Percentiles rank a stretch among this genome's conserved stretches.
Conservation (phyloP, 2,888 invertebrate species). For the Teinopalpus imperialis region DNA sequence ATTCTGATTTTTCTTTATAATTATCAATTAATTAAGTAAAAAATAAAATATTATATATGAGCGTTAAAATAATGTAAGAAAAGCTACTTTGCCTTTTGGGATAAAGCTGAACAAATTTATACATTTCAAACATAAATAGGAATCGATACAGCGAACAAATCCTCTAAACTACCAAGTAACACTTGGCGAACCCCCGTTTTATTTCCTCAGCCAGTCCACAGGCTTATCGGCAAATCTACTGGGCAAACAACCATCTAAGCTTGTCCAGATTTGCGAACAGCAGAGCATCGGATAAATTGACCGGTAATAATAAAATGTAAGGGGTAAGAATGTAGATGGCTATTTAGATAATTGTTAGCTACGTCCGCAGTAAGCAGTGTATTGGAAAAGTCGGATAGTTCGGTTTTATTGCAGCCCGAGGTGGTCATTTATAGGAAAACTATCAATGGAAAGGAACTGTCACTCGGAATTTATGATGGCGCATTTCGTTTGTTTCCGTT, state of each 20-base stretch:
- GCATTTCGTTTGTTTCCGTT: conserved; percentile 56
- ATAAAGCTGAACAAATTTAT: too few relatives aligned
- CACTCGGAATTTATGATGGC: conserved; percentile 61
- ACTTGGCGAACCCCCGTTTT: conserved; percentile 53
- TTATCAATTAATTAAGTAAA: too few relatives aligned
- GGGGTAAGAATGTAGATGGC: conserved; percentile 82
- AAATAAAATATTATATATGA: too few relatives aligned
- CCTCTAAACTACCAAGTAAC: conserved; percentile 28
- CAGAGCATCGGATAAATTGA: conserved; percentile 73
- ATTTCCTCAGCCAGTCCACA: conserved; percentile 56
- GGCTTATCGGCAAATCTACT: conserved; percentile 69
- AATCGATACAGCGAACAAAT: conserved; percentile 29
- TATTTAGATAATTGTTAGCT: conserved; percentile 82
- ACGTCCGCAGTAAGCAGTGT: conserved; percentile 70
- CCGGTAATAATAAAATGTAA: conserved; percentile 82
- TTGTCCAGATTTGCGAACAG: conserved; percentile 71
- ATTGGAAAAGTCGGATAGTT: conserved; percentile 75
- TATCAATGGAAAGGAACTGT: conserved; percentile 58
- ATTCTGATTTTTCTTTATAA: too few relatives aligned
- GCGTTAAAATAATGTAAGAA: too few relatives aligned
- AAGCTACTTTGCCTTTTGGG: too few relatives aligned
- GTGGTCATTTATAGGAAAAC: conserved; percentile 78
- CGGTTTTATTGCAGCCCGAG: conserved; percentile 70
- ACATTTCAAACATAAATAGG: conserved; percentile 20
- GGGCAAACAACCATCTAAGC: conserved; percentile 64